Percentiles rank a stretch among this genome's conserved stretches.
Evolutionary conservation across 2,888 invertebrate genomes (phyloP).

Genomic region (Shargacucullia verbasci): DNA sequence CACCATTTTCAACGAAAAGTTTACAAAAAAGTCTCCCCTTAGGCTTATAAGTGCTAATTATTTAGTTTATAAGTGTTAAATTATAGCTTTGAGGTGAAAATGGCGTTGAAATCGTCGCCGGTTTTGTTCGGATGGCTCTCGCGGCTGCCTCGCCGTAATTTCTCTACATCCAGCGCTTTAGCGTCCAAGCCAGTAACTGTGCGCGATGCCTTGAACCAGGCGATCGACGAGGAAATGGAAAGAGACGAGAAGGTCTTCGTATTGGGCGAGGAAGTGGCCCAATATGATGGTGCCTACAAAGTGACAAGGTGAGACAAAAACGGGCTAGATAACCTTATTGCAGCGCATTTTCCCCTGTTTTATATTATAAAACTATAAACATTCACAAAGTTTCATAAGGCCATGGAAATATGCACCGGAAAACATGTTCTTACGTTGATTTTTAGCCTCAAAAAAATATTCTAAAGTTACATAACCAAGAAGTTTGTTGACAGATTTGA

Average conservation of each 20-base stretch:
- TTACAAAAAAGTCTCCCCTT: conserved; percentile 57
- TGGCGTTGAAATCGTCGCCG: conserved; percentile 86
- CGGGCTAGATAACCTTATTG: conserved; percentile 47
- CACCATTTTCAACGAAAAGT: conserved; percentile 70
- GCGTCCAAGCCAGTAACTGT: conserved; percentile 94
- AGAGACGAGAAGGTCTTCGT: conserved; percentile 97
- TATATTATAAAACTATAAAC: conserved; percentile 4
- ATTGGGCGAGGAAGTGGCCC: conserved; percentile 99
- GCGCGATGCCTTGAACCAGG: conserved; percentile 98
- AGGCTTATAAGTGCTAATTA: conserved; percentile 60
- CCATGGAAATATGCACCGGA: no score
- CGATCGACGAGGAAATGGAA: conserved; percentile 98
- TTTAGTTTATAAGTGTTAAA: conserved; percentile 59
- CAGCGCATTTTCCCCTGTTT: conserved; percentile 1
- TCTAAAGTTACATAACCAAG: conserved; percentile 76
- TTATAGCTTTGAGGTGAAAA: conserved; percentile 67
- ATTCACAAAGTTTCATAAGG: not conserved
- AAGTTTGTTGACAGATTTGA: conserved; percentile 70
- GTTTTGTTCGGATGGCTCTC: conserved; percentile 72
- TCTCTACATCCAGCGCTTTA: conserved; percentile 79
- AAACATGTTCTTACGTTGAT: not conserved
- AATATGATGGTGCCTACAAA: conserved; percentile 99
- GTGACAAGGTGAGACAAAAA: conserved; percentile 89
- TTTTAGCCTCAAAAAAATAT: conserved; percentile 17
- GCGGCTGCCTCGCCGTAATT: conserved; percentile 77